phyloP scores from a whole-genome alignment of 2,888 invertebrate species.

The Ametastegia equiseti region DNA sequence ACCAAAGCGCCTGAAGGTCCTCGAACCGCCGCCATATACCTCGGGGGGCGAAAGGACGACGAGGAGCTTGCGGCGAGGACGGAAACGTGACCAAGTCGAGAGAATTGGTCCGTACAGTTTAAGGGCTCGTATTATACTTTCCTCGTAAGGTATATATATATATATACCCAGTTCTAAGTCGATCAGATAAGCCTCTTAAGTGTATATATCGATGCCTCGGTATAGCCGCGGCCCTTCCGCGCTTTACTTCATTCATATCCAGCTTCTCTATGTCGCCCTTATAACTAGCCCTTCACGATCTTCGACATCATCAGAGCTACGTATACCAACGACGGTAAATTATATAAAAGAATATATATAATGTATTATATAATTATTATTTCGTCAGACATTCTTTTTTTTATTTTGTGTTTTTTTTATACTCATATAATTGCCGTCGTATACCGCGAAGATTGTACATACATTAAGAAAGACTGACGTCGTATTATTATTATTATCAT shows the following conservation, averaged over 20 bases:
- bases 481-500: slow-evolving; percentile 53
- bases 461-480: slow-evolving; percentile 60
- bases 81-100: slow-evolving; percentile 57
- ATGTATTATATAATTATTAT: neutral
- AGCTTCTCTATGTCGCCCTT: neutral
- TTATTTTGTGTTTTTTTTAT: too few relatives aligned
- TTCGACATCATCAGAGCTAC: too few relatives aligned
- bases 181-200: slow-evolving; percentile 22
- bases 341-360: neutral
- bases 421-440: neutral
- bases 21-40: too few relatives aligned
- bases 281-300: too few relatives aligned
- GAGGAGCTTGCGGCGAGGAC: slow-evolving; percentile 50
- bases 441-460: slow-evolving; percentile 17
- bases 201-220: slow-evolving; percentile 26
- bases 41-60: slow-evolving; percentile 33
- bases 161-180: slow-evolving; percentile 3
- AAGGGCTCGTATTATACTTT: neutral
- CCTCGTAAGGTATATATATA: neutral
- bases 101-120: slow-evolving; percentile 51
- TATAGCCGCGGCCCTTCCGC: neutral
- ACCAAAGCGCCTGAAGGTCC: neutral
- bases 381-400: neutral
- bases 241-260: too few relatives aligned
- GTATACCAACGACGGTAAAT: too few relatives aligned